These are phyloP conservation scores for Oreochromis mossambicus DNA, from an alignment of 2,797 vertebrate genomes.

Conservation along the genomic window DNA sequence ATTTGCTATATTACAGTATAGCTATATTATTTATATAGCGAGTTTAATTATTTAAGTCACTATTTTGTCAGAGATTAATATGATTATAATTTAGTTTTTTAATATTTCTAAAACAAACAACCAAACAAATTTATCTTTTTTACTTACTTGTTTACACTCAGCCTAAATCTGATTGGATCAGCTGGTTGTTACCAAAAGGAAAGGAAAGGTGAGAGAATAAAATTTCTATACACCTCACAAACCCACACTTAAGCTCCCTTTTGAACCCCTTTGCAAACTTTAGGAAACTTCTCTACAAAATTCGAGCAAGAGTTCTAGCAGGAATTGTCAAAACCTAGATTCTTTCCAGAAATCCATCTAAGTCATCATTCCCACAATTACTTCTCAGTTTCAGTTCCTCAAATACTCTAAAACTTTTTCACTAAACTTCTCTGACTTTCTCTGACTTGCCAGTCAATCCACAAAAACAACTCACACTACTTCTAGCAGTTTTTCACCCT, in stretches of 20 bases:
- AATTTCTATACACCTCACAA: not conserved
- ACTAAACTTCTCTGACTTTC: not conserved
- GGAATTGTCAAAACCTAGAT: not conserved
- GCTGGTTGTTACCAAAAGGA: not conserved
- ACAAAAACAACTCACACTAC: not conserved
- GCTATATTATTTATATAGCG: not conserved
- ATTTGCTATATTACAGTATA: not conserved
- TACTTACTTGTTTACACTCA: accelerated
- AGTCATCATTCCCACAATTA: not conserved
- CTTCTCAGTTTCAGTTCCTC: not conserved
- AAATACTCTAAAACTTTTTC: not conserved
- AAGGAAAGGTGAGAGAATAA: not conserved
- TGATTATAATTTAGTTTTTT: not conserved
- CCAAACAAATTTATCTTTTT: not conserved
- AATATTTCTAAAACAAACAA: not conserved
- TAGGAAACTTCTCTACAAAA: not conserved
- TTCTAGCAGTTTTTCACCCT: not conserved
- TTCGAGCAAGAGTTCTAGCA: not conserved
- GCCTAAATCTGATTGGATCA: not conserved
- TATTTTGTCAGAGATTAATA: not conserved
- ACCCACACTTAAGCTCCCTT: not conserved
- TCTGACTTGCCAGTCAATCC: not conserved
- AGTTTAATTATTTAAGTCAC: not conserved
- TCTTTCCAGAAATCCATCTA: not conserved
- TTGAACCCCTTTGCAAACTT: not conserved